A percentile compares a stretch with the other conserved stretches of the same genome.
Conservation (phyloP, 2,113 vertebrate genomes). For the Salvelinus sp. region DNA sequence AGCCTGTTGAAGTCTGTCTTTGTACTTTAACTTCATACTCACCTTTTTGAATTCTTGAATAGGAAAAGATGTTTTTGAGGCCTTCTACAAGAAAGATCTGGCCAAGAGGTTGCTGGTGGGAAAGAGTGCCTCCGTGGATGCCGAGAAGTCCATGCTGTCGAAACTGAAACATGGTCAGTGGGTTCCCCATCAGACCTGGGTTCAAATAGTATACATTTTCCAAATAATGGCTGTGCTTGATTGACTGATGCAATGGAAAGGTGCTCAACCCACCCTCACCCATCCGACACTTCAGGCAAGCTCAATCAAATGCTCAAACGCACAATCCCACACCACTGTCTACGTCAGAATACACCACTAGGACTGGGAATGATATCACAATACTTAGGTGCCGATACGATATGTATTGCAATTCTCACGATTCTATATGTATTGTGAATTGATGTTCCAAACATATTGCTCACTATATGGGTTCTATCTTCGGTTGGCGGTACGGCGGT, state of each 20-base stretch:
- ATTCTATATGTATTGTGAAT: no score
- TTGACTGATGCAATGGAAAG: no score
- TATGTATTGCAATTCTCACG: no score
- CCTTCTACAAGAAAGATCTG: constrained; percentile 99
- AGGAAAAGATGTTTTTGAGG: constrained; percentile 99
- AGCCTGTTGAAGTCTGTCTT: not conserved
- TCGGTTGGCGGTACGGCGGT: no score
- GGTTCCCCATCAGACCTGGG: not conserved
- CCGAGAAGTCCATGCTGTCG: constrained; percentile 98
- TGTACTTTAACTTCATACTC: not conserved
- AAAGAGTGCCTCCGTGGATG: constrained; percentile 98
- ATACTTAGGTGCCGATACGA: no score
- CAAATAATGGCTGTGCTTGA: no score
- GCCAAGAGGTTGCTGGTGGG: constrained; percentile 96
- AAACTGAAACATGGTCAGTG: constrained; percentile 95
- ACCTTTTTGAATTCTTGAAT: constrained; percentile 4
- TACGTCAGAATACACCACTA: not conserved
- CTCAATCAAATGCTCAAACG: no score
- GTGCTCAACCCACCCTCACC: not conserved
- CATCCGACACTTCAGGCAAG: no score
- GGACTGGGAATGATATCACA: not conserved
- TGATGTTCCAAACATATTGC: no score
- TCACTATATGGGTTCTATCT: no score
- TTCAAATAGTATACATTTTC: not conserved
- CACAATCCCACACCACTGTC: no score